These are phyloP conservation scores for Molossus molossus DNA, from an alignment of 2,797 vertebrate species.

Conservation along the genomic window DNA sequence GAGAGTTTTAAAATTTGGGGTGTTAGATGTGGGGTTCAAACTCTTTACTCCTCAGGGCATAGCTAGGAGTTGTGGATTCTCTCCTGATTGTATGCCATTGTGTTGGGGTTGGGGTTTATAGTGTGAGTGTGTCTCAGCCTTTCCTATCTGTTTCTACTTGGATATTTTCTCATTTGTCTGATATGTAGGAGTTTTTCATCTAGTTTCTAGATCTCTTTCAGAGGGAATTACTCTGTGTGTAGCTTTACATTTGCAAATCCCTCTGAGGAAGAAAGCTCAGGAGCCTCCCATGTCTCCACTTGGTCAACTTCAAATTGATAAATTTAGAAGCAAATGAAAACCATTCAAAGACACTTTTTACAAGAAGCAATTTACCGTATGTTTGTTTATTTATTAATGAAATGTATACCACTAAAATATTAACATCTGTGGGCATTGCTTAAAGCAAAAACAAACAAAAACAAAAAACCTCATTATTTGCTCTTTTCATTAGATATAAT, in stretches of 20 bases:
- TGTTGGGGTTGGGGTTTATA: background rate
- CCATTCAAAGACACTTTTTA: background rate
- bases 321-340: conserved; percentile 63
- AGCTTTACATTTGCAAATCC: background rate
- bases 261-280: background rate
- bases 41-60: background rate
- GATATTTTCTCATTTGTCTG: background rate
- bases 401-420: conserved; percentile 46
- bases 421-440: background rate
- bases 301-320: background rate
- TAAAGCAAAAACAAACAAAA: background rate
- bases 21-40: background rate
- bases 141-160: background rate
- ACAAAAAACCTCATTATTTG: conserved; percentile 24
- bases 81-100: background rate
- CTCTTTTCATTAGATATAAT: conserved; percentile 53
- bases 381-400: conserved; percentile 36
- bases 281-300: background rate
- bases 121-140: background rate
- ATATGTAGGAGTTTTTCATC: background rate
- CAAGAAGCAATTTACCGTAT: background rate
- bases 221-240: background rate
- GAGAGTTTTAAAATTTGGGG: background rate
- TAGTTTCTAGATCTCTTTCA: conserved; percentile 23
- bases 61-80: background rate